Conservation (phyloP, 2,888 invertebrate species). For the Pecten maximus region DNA sequence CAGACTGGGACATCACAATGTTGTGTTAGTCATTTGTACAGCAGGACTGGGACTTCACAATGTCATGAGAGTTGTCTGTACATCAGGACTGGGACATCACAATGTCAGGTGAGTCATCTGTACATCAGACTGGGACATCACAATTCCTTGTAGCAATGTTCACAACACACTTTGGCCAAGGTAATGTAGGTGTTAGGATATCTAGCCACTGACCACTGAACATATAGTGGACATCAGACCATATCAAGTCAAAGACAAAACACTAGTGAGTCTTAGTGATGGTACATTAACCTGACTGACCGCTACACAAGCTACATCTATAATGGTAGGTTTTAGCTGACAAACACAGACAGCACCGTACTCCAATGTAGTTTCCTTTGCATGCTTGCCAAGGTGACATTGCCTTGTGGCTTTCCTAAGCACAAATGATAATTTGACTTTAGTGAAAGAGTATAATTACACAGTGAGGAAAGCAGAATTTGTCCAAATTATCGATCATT, state of each 20-base stretch:
- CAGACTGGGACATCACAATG: background rate
- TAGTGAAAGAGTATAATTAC: conserved; percentile 23
- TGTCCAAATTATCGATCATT: conserved; percentile 16
- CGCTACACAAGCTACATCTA: background rate
- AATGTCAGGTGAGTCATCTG: background rate
- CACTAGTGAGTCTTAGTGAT: background rate
- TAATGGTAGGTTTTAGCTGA: background rate
- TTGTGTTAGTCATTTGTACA: too few species aligned
- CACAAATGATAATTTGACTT: conserved; percentile 28
- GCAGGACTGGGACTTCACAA: background rate
- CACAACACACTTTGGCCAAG: background rate
- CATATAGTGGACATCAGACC: background rate
- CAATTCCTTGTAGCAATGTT: background rate
- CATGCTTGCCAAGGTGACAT: background rate
- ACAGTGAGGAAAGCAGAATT: background rate
- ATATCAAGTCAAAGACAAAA: background rate
- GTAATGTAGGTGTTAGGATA: background rate
- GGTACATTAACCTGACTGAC: background rate
- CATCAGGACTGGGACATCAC: background rate
- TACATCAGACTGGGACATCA: background rate
- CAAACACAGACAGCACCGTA: background rate
- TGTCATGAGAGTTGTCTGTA: background rate
- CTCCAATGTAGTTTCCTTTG: background rate
- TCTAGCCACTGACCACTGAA: background rate
- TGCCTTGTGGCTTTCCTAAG: background rate